Percentiles rank a stretch among this genome's conserved stretches.
Evolutionary conservation across 92 coral and sea anemone species (phyloP).

Genomic region (Phenganax stokvisi): DNA sequence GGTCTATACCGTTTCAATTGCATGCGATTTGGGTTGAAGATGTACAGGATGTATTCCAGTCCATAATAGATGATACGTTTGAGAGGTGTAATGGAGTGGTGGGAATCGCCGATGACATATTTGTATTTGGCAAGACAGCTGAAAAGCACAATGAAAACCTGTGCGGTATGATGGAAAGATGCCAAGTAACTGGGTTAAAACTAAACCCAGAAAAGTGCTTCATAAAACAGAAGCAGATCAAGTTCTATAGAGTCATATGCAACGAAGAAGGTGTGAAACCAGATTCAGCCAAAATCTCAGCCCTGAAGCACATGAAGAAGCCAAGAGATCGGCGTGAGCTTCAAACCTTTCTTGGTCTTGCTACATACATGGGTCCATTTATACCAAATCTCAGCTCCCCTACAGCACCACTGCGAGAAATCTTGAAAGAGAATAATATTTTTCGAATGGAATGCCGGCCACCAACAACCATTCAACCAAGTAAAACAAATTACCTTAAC

Average conservation of each 20-base stretch:
- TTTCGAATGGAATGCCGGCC: constrained; percentile 36
- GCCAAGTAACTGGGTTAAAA: constrained; percentile 48
- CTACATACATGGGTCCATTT: constrained; percentile 34
- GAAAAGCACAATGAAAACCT: constrained; percentile 35
- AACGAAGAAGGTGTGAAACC: constrained; percentile 31
- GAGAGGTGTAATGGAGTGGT: constrained; percentile 45
- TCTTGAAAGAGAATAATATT: constrained; percentile 38
- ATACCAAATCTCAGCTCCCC: constrained; percentile 48
- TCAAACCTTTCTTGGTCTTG: constrained; percentile 29
- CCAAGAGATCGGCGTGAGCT: constrained; percentile 24
- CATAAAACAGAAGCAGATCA: constrained; percentile 43
- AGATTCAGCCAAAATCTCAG: constrained; percentile 51
- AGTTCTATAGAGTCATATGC: constrained; percentile 40
- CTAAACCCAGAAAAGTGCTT: constrained; percentile 50
- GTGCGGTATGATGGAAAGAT: constrained; percentile 38
- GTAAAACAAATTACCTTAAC: constrained; percentile 39
- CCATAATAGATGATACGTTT: constrained; percentile 51
- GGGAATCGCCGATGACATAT: constrained; percentile 48
- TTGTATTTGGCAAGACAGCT: constrained; percentile 17
- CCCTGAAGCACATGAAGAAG: constrained; percentile 43
- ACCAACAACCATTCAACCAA: constrained; percentile 43
- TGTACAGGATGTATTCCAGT: constrained; percentile 53
- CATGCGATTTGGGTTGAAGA: constrained; percentile 50
- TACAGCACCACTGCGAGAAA: constrained; percentile 58
- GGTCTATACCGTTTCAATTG: constrained; percentile 49